These are phyloP conservation scores for Tuberolachnus salignus DNA, from an alignment of 2,888 invertebrate species.

Conservation along the genomic window DNA sequence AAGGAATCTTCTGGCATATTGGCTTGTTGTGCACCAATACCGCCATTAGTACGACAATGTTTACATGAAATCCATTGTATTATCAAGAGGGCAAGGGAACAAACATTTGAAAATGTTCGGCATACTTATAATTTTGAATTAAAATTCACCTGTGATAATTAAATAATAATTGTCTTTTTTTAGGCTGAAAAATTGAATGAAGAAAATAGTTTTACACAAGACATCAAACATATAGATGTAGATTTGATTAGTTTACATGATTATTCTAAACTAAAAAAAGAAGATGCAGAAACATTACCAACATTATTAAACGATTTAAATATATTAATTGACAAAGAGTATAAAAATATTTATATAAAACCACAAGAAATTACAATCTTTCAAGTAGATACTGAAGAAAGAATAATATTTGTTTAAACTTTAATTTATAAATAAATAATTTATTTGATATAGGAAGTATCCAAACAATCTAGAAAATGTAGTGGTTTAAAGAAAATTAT, in stretches of 20 bases:
- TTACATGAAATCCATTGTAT: constrained; percentile 71
- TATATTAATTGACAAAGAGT: constrained; percentile 2
- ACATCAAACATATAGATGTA: constrained; percentile 39
- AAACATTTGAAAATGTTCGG: constrained; percentile 68
- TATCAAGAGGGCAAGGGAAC: constrained; percentile 73
- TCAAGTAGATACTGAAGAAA: constrained; percentile 16
- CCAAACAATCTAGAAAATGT: constrained; percentile 23
- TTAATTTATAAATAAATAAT: neutral
- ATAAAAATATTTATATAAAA: constrained; percentile 1
- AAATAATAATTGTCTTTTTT: neutral
- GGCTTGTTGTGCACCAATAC: constrained; percentile 92
- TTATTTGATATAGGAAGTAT: constrained; percentile 6
- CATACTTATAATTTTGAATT: neutral
- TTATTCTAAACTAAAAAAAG: constrained; percentile 38
- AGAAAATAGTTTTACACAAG: constrained; percentile 33
- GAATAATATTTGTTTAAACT: neutral
- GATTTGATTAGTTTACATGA: constrained; percentile 49
- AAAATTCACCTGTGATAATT: neutral
- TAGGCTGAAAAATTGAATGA: constrained; percentile 32
- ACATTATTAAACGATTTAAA: constrained; percentile 38
- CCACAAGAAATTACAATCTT: constrained; percentile 41
- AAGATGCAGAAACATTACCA: neutral
- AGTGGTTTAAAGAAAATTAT: constrained; percentile 28
- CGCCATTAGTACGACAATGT: constrained; percentile 73
- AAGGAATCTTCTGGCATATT: constrained; percentile 90